A percentile compares a stretch with the other conserved stretches of the same genome.
Conservation (phyloP, 64 coral and sea anemone species). For the Dendrophyllia cribrosa region DNA sequence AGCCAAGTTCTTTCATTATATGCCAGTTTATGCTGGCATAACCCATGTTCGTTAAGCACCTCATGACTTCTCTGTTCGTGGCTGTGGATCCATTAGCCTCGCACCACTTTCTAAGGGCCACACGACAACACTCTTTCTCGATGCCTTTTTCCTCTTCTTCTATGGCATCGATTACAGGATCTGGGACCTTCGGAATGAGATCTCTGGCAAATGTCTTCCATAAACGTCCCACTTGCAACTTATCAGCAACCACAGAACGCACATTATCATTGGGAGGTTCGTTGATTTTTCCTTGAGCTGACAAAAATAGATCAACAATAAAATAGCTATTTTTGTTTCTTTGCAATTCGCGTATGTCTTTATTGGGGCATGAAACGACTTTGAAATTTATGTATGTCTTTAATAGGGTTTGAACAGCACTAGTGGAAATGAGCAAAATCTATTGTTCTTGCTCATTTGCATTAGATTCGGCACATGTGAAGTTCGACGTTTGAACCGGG, state of each 20-base stretch:
- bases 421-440: too few species aligned
- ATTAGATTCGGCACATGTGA: too few species aligned
- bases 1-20: slow-evolving; percentile 29
- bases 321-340: too few species aligned
- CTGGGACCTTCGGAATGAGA: neutral
- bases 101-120: neutral
- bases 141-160: neutral
- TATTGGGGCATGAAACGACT: too few species aligned
- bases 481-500: too few species aligned
- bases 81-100: neutral
- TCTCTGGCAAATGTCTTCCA: slow-evolving; percentile 12
- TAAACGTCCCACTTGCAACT: neutral
- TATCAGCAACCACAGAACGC: slow-evolving; percentile 4
- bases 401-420: too few species aligned
- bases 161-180: neutral
- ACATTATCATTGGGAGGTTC: neutral
- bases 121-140: neutral
- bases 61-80: neutral
- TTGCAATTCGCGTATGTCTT: too few species aligned
- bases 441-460: too few species aligned
- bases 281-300: neutral
- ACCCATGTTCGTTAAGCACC: slow-evolving; percentile 31
- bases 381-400: too few species aligned
- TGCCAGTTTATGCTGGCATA: slow-evolving; percentile 12
- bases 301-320: neutral